Evolutionary conservation across 2,888 invertebrate genomes (phyloP).

Genomic region (Notodonta ziczac): DNA sequence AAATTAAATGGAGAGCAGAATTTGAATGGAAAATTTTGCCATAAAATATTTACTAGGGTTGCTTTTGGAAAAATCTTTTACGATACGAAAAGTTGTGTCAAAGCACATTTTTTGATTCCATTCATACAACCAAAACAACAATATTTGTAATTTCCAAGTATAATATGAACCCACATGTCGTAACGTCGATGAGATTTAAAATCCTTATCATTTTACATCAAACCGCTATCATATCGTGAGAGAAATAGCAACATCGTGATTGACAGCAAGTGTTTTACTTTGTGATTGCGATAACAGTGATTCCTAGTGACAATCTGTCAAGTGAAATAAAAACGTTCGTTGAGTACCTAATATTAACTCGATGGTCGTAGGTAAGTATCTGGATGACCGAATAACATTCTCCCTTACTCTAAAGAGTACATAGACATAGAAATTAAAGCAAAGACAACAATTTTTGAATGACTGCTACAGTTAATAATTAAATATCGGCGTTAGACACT

Average conservation of each 20-base stretch:
- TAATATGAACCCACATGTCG: neutral
- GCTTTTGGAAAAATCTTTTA: neutral
- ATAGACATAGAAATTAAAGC: too few relatives aligned
- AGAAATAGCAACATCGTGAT: constrained; percentile 21
- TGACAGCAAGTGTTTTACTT: constrained; percentile 25
- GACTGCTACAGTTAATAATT: too few relatives aligned
- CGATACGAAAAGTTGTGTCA: neutral
- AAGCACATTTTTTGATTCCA: too few relatives aligned
- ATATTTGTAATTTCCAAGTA: neutral
- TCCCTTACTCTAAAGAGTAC: too few relatives aligned
- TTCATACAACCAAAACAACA: neutral
- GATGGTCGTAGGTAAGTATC: too few relatives aligned
- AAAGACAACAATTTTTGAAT: too few relatives aligned
- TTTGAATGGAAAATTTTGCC: neutral
- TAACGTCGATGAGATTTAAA: constrained; percentile 1
- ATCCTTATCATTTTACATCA: constrained; percentile 14
- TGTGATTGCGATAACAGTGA: constrained; percentile 31
- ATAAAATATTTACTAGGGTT: neutral
- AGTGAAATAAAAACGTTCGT: neutral
- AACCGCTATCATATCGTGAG: constrained; percentile 13
- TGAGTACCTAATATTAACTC: neutral
- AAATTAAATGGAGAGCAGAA: neutral
- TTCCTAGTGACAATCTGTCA: constrained; percentile 9
- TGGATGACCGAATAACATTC: too few relatives aligned
- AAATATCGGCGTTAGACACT: too few relatives aligned